Evolutionary conservation across 2,888 invertebrate species (phyloP).

Genomic region (Diloba caeruleocephala): DNA sequence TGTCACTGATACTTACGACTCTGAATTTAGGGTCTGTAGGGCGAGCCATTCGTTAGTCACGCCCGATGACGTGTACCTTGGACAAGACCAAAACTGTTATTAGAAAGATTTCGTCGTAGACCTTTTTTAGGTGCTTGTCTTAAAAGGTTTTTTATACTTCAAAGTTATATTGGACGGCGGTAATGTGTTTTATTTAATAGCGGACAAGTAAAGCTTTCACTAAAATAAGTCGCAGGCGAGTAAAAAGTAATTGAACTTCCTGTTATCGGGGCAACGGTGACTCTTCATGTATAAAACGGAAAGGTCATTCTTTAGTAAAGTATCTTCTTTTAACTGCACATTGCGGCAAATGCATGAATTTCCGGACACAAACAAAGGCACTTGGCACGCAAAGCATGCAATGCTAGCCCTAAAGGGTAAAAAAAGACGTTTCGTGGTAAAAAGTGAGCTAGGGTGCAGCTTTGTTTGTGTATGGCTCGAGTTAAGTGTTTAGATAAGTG

Average conservation of each 20-base stretch:
- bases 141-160: slow-evolving; percentile 75
- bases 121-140: slow-evolving; percentile 78
- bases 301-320: slow-evolving; percentile 72
- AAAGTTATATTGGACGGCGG: slow-evolving; percentile 50
- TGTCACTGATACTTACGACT: slow-evolving; percentile 88
- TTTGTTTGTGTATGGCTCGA: slow-evolving; percentile 86
- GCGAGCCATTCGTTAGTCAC: slow-evolving; percentile 89
- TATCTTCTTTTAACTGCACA: slow-evolving; percentile 78
- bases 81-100: slow-evolving; percentile 89
- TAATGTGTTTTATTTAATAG: slow-evolving; percentile 51
- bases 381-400: slow-evolving; percentile 81
- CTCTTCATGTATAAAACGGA: slow-evolving; percentile 70
- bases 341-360: slow-evolving; percentile 83
- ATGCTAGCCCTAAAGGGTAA: slow-evolving; percentile 82
- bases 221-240: slow-evolving; percentile 34
- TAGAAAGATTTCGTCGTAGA: slow-evolving; percentile 82
- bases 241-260: slow-evolving; percentile 38
- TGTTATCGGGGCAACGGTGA: slow-evolving; percentile 40
- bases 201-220: slow-evolving; percentile 47
- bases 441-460: slow-evolving; percentile 84
- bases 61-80: slow-evolving; percentile 89
- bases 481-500: slow-evolving; percentile 89
- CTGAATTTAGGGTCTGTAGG: slow-evolving; percentile 89
- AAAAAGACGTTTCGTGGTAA: slow-evolving; percentile 85
- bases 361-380: slow-evolving; percentile 81